These are phyloP conservation scores for Heliconius ethilla DNA, from an alignment of 2,888 invertebrate species.

Conservation along the genomic window DNA sequence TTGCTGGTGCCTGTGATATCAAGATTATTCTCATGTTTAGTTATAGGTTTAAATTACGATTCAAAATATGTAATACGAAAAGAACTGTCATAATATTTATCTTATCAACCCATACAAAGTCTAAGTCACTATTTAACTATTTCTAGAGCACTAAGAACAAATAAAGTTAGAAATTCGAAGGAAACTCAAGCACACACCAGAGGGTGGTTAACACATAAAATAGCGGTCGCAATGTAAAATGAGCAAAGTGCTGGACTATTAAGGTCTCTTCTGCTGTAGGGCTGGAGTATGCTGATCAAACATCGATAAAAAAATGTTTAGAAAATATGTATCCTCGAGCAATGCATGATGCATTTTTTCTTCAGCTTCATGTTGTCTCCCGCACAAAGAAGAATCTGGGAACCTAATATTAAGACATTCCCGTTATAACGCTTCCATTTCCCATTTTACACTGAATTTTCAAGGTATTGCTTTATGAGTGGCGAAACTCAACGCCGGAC, in stretches of 20 bases:
- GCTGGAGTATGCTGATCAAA: conserved; percentile 24
- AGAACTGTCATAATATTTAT: background rate
- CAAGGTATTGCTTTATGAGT: too few species aligned
- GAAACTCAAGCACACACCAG: conserved; percentile 37
- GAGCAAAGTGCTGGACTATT: conserved; percentile 69
- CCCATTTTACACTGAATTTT: too few species aligned
- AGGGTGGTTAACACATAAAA: conserved; percentile 55
- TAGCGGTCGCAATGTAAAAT: conserved; percentile 64
- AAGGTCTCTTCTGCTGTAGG: conserved; percentile 56
- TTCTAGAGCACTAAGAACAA: conserved; percentile 12
- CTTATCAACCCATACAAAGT: background rate
- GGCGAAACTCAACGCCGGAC: too few species aligned
- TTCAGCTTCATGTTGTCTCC: background rate
- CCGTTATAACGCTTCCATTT: too few species aligned
- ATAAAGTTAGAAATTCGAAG: conserved; percentile 31
- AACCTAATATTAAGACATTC: too few species aligned
- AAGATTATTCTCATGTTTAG: too few species aligned
- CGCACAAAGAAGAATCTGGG: background rate
- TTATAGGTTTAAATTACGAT: too few species aligned
- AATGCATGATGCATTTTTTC: background rate
- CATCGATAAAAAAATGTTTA: background rate
- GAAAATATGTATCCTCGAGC: background rate
- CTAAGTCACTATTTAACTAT: background rate
- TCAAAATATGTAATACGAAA: too few species aligned
- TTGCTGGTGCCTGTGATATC: too few species aligned